A percentile compares a stretch with the other conserved stretches of the same genome.
Evolutionary conservation across 2,797 vertebrate genomes (phyloP).

Genomic region (Forpus xanthops): DNA sequence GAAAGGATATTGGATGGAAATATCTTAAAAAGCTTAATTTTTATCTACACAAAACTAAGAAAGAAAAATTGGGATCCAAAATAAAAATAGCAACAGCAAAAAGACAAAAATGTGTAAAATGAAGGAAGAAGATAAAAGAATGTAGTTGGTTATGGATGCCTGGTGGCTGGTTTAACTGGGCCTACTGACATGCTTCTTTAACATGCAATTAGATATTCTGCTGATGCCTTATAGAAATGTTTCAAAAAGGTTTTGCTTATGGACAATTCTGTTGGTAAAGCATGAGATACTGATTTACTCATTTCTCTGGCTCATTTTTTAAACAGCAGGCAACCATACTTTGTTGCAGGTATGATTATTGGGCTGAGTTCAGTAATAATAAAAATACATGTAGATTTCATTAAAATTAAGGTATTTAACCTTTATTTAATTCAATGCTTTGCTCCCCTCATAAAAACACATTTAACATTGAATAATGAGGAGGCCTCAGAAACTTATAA

Average conservation of each 20-base stretch:
- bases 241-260: neutral
- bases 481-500: neutral
- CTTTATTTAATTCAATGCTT: neutral
- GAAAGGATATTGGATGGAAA: neutral
- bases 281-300: neutral
- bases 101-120: neutral
- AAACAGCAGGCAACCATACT: neutral
- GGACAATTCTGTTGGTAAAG: neutral
- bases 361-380: neutral
- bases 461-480: neutral
- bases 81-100: neutral
- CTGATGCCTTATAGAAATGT: neutral
- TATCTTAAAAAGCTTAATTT: neutral
- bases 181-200: neutral
- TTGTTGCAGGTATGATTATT: neutral
- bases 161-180: neutral
- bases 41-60: neutral
- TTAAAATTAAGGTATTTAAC: slow-evolving; percentile 11
- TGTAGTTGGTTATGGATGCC: neutral
- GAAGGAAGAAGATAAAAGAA: neutral
- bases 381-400: neutral
- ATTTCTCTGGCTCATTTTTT: neutral
- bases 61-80: neutral
- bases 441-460: neutral
- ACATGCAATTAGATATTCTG: neutral